Percentiles rank a stretch among this genome's conserved stretches.
Evolutionary conservation across 1,140 invertebrate genomes (phyloP).

Genomic region (Drosophila ambigua): DNA sequence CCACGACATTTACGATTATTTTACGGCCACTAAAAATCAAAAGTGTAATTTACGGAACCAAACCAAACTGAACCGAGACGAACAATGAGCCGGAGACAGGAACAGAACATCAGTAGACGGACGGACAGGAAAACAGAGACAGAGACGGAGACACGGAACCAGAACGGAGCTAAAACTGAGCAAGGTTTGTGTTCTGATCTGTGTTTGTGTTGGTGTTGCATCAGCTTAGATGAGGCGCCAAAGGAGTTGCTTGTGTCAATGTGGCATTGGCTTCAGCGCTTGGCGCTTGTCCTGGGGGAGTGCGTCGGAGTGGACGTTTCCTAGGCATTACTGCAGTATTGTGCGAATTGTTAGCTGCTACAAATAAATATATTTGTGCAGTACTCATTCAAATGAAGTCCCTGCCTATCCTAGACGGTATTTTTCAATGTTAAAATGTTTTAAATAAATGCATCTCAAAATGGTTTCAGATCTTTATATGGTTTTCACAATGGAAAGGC

Average conservation of each 20-base stretch:
- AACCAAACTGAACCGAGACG: conserved; percentile 70
- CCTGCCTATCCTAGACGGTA: too few relatives aligned
- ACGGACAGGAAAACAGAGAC: conserved; percentile 9
- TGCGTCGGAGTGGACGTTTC: conserved; percentile 24
- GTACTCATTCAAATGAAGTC: too few relatives aligned
- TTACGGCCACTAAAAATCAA: conserved; percentile 84
- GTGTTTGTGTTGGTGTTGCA: conserved; percentile 49
- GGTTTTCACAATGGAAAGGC: too few relatives aligned
- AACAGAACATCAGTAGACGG: conserved; percentile 1
- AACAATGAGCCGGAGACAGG: conserved; percentile 48
- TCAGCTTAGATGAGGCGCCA: conserved; percentile 24
- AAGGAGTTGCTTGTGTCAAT: conserved; percentile 1
- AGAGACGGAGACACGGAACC: conserved; percentile 3
- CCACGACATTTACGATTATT: conserved; percentile 84
- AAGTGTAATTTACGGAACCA: conserved; percentile 83
- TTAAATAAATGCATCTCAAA: too few relatives aligned
- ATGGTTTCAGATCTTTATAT: too few relatives aligned
- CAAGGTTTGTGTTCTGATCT: conserved; percentile 7
- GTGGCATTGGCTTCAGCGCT: conserved; percentile 7
- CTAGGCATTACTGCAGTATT: not conserved
- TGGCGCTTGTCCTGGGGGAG: conserved; percentile 1
- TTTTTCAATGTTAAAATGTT: too few relatives aligned
- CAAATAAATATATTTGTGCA: too few relatives aligned
- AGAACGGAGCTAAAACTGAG: not conserved
- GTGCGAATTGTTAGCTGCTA: too few relatives aligned